Evolutionary conservation across 2,888 invertebrate genomes (phyloP), one percentile per base, ranked within the genome.

Genomic region (Lasioglossum figueresi): DNA sequence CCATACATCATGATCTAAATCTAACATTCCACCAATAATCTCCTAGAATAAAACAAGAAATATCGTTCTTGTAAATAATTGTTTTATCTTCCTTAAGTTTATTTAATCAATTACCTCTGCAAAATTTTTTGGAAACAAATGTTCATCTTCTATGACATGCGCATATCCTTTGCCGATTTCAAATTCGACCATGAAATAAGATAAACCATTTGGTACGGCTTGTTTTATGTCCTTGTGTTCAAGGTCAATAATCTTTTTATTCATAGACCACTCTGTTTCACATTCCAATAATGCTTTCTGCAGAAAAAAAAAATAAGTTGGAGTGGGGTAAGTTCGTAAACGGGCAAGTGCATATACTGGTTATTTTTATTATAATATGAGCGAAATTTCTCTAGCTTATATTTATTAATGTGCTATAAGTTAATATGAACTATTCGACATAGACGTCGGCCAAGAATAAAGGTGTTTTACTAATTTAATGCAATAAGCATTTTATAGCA

Each of bases 121-220:
- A 96, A 99, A 99, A 95, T 98, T 97, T 77, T 94, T 95, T 0
- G 99, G 98, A 95, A 99, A 99, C 63, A 96, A 94, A 80, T 97
- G 96, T 93, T 98, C 98, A 95, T 99, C 98, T 95, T 99, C 99
- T 92, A 99, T 98, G 0, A 99, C 98, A 95, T 99, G 99, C 73
- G 99, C 99, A 95, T 97, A 99, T 1, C 99, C 99, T 77, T 97
- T 97, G 70, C 98, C 97, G 95, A 97, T 97, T 31, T 98, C 99
- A 96, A 99, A 99, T 95, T 98, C 97, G 0, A 99, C 98, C 95
- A 97, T 97, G 95, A 99, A 99, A 95, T 99, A 99, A 0, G 99
- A 98, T 88, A 99, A 96, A 0, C 98, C 99, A 95, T 98, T 98
- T 0, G 99, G 99, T 85, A 99, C 95, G 23, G 98, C 97, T 93